Base-by-base conservation (phyloP, 2,888 invertebrate species). In the Synergus laeviventris region DNA sequence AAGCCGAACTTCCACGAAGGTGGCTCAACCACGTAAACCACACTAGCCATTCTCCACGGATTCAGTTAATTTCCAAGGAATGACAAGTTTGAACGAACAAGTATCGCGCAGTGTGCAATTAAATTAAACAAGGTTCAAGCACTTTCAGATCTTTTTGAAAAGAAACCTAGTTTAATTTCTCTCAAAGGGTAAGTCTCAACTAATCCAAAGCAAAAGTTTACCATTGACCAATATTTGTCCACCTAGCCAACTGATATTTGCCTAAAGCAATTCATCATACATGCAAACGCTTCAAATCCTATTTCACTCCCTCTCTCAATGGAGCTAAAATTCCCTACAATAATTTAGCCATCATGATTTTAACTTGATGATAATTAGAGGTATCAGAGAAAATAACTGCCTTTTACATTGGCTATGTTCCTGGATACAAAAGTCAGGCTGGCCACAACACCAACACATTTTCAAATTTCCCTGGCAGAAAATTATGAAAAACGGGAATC, bases 41-140 rank as follows among this genome's bases (percentile, higher is more conserved):
- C 80, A 75, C 74, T 78, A 78, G 75, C 80, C 76, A 70, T 75
- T 79, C 76, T 78, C 45, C 75, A 39, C 42, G 61, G 76, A 76
- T 77, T 80, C 77, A 73, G 77, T 79, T 79, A 73, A 79, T 81
- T 81, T 75, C 74, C 76, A 60, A 70, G 61, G 61, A 79, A 38
- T 56, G 75, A 59, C 62, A 70, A 78, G 36, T 78, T 61, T 39
- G 39, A 64, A 60, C 38, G 31, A 16, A 2, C 39, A 14, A 59
- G 24, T 24, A 59, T 59, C 24, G 24, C 21, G 1, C 18, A 56
- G 21, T 24, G 14, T 14, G 18, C 24, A 59, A 59, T 14, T 59
- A 59, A 21, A 5, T 56, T 56, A 21, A 21, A 0, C 1, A 18
- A 21, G 56, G 21, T 11, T n/a, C 18, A 18, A 54, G 18, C 0